Conservation (phyloP, 92 coral and sea anemone species). For the Paragorgia papillata region DNA sequence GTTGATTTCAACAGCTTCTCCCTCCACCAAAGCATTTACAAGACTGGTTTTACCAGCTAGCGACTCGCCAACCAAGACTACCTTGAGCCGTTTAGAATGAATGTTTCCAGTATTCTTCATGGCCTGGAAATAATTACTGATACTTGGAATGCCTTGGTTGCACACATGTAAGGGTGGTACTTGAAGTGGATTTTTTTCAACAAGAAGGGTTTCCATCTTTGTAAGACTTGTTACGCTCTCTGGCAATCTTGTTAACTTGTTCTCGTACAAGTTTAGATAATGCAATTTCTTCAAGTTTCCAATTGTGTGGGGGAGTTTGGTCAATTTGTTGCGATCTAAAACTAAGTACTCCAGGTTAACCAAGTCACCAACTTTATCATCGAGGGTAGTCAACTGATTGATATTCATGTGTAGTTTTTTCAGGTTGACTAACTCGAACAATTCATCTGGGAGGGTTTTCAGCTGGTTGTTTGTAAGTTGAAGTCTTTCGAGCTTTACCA, state of each 20-base stretch:
- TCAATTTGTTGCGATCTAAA: constrained; percentile 69
- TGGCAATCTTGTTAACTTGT: constrained; percentile 82
- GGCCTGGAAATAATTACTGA: constrained; percentile 70
- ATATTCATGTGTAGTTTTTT: constrained; percentile 63
- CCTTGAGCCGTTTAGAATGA: constrained; percentile 76
- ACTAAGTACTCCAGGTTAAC: constrained; percentile 58
- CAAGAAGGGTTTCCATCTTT: constrained; percentile 48
- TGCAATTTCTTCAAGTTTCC: constrained; percentile 58
- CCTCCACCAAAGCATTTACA: constrained; percentile 68
- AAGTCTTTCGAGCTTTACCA: constrained; percentile 68
- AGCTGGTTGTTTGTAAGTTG: constrained; percentile 65
- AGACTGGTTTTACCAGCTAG: constrained; percentile 92
- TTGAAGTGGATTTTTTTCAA: constrained; percentile 72
- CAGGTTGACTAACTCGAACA: constrained; percentile 62
- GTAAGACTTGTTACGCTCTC: constrained; percentile 64
- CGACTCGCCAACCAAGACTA: constrained; percentile 86
- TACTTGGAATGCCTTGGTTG: constrained; percentile 70
- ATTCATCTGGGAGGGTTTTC: constrained; percentile 66
- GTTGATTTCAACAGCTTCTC: constrained; percentile 50
- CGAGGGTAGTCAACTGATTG: constrained; percentile 61
- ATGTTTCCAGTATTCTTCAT: constrained; percentile 50
- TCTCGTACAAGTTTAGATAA: constrained; percentile 70
- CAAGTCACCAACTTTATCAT: constrained; percentile 67
- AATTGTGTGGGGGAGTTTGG: constrained; percentile 72
- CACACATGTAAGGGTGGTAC: constrained; percentile 86